phyloP scores from a whole-genome alignment of 2,797 vertebrate genomes.

The Rhinichthys osculus region DNA sequence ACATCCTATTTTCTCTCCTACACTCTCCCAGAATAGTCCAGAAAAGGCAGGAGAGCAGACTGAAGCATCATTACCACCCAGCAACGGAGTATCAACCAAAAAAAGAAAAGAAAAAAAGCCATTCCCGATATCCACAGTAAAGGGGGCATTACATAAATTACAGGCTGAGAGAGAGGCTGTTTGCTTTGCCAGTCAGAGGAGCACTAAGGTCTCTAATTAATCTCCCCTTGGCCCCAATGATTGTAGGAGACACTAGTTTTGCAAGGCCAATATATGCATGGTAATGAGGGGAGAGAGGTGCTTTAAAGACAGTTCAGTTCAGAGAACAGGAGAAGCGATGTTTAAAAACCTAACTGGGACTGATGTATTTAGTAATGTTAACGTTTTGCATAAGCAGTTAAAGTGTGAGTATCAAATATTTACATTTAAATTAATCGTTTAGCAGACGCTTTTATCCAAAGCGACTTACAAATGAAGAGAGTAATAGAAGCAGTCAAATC shows the following conservation, averaged over 20 bases:
- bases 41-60: conserved; percentile 25
- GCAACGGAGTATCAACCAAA: conserved; percentile 14
- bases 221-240: conserved; percentile 41
- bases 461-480: too few species aligned
- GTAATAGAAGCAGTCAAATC: too few species aligned
- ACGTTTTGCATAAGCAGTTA: background rate
- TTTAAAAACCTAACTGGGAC: conserved; percentile 14
- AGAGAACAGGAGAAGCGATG: background rate
- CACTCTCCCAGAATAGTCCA: conserved; percentile 50
- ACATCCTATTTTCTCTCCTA: conserved; percentile 29
- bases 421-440: too few species aligned
- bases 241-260: conserved; percentile 35
- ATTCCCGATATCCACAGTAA: conserved; percentile 44
- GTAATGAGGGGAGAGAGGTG: conserved; percentile 32
- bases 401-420: background rate
- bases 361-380: background rate
- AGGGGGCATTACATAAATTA: conserved; percentile 57
- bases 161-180: conserved; percentile 46
- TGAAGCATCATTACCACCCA: conserved; percentile 37
- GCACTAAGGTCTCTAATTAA: conserved; percentile 59
- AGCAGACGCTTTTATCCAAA: too few species aligned
- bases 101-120: background rate
- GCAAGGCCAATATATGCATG: conserved; percentile 43
- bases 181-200: conserved; percentile 49
- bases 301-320: conserved; percentile 22